These are phyloP conservation scores for Drosophila parthenogenetica DNA, from an alignment of 2,888 invertebrate genomes.

Conservation along the genomic window DNA sequence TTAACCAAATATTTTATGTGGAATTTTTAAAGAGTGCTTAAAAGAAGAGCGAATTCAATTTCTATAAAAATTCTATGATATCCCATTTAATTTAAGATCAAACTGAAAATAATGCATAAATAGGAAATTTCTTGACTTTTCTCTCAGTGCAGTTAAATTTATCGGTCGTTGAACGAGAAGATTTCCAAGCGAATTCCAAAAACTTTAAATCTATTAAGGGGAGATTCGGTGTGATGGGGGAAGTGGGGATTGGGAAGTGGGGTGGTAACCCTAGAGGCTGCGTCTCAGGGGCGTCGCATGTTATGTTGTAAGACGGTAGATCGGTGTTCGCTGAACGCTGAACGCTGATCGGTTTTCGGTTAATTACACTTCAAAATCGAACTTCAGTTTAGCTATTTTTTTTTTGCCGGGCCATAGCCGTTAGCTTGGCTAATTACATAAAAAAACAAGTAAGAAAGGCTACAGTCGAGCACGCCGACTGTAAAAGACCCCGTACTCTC, in stretches of 20 bases:
- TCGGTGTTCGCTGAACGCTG: not conserved
- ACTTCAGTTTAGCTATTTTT: constrained; percentile 33
- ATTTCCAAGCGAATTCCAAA: constrained; percentile 47
- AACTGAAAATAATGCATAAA: too few relatives aligned
- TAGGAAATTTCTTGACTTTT: not conserved
- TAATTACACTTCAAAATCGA: constrained; percentile 71
- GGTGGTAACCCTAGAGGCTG: constrained; percentile 24
- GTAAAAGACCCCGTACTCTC: too few relatives aligned
- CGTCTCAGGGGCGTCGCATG: constrained; percentile 38
- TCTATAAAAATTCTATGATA: too few relatives aligned
- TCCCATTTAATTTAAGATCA: too few relatives aligned
- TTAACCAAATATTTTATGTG: too few relatives aligned
- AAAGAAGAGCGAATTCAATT: too few relatives aligned
- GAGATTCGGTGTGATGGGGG: not conserved
- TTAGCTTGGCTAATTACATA: constrained; percentile 69
- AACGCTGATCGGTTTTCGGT: constrained; percentile 69
- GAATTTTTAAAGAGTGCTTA: too few relatives aligned
- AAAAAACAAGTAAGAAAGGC: too few relatives aligned
- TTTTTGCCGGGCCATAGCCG: constrained; percentile 35
- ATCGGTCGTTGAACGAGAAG: constrained; percentile 76
- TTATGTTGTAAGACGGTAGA: constrained; percentile 57
- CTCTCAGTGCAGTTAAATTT: constrained; percentile 58
- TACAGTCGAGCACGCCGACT: too few relatives aligned
- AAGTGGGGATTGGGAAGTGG: not conserved
- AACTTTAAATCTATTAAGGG: too few relatives aligned